Percentiles rank a stretch among this genome's conserved stretches.
Conservation (phyloP, 1,140 invertebrate species). For the Plectus sambesii region DNA sequence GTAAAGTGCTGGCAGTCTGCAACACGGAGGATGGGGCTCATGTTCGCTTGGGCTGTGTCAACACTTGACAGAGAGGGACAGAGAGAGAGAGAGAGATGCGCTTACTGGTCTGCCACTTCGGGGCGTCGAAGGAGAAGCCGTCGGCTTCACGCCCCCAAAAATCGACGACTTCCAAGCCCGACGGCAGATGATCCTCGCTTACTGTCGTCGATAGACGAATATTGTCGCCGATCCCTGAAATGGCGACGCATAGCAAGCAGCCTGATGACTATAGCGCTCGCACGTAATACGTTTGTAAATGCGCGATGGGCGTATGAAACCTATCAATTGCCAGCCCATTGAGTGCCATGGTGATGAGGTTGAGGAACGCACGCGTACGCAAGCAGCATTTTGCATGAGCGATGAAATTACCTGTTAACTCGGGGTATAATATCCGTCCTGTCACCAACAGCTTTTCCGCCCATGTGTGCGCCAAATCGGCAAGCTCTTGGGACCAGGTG, state of each 20-base stretch:
- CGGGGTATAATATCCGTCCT: conserved; percentile 42
- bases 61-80: no score
- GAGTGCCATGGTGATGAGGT: no score
- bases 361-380: no score
- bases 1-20: conserved; percentile 60
- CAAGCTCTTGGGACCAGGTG: conserved; percentile 37
- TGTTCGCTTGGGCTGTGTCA: no score
- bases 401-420: conserved; percentile 33
- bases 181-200: conserved; percentile 37
- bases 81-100: neutral
- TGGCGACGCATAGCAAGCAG: no score
- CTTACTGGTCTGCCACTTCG: conserved; percentile 38
- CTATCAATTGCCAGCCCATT: no score
- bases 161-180: conserved; percentile 38
- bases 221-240: conserved; percentile 42
- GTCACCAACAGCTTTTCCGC: conserved; percentile 41
- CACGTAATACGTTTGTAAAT: conserved; percentile 10
- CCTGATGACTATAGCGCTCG: neutral
- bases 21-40: conserved; percentile 14
- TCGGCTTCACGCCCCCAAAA: conserved; percentile 41
- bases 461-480: conserved; percentile 44
- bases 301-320: neutral
- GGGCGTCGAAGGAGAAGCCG: conserved; percentile 37
- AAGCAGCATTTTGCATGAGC: no score
- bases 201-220: conserved; percentile 29